Evolutionary conservation across 2,888 invertebrate genomes (phyloP), one percentile per base, ranked within the genome.

Genomic region (Ormyrus thymus): DNA sequence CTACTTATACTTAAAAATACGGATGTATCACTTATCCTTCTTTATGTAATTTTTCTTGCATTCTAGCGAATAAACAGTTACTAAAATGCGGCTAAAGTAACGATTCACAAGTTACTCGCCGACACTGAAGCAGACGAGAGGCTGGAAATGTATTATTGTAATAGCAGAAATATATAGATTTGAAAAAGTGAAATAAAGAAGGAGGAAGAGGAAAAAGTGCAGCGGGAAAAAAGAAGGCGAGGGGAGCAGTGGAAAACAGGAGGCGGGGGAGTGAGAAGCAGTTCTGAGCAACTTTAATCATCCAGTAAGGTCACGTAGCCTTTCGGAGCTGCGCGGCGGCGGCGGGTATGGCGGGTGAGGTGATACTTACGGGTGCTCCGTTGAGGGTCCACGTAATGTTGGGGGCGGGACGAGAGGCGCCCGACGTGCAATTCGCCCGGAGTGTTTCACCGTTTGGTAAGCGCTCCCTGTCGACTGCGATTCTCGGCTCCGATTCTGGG

Each of bases 371-470:
- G 74, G 81, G 83, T 65, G 83, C 82, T 80, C 87, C 88, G 85
- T 90, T 90, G 83, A 90, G 84, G 82, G 86, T 87, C 81, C 90
- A 90, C 82, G 87, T 88, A 86, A 90, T 85, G 83, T 83, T 85
- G 76, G 89, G 85, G 84, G 90, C 87, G 80, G 89, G 90, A 77
- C 86, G 84, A 70, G 89, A 88, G 72, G 84, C 85, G 76, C 89
- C 90, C 75, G 90, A 86, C 78, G 88, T 89, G 85, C 90, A 90
- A 86, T 89, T 89, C 82, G 87, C 89, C 56, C 84, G 86, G 69
- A 89, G 85, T 82, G 84, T 86, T 82, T 88, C 88, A 76, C 87
- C 88, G 50, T 86, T 84, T 65, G 86, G 84, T 82, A 89, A 85
- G 76, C 87, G 88, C 76, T 86, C 84, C 84, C 85, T 89, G 84